Percentiles rank a stretch among this genome's conserved stretches.
Conservation (phyloP, 1,140 invertebrate species). For the Reticulitermes speratus region DNA sequence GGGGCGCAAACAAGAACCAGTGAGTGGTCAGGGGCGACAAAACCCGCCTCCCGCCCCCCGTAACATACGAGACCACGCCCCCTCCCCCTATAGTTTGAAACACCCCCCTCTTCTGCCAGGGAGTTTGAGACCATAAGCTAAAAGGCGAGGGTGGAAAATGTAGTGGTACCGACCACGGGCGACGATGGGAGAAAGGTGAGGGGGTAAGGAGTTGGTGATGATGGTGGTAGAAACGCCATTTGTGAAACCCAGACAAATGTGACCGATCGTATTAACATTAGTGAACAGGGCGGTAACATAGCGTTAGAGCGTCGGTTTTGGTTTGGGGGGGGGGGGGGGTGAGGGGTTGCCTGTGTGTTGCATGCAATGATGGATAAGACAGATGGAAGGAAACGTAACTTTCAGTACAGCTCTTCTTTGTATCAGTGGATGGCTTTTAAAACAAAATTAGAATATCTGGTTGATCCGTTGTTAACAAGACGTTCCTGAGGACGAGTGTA, state of each 20-base stretch:
- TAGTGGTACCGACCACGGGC: neutral
- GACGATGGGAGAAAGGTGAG: neutral
- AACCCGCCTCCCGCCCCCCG: constrained; percentile 7
- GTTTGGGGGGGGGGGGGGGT: too few species aligned
- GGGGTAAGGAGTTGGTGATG: neutral
- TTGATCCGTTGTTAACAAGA: neutral
- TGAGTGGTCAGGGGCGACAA: constrained; percentile 16
- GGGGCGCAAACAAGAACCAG: constrained; percentile 11
- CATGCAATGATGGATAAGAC: neutral
- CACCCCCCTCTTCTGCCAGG: neutral
- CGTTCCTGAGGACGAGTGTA: neutral
- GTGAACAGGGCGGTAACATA: neutral
- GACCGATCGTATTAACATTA: constrained; percentile 12
- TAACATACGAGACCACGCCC: constrained; percentile 16
- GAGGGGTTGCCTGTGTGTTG: neutral
- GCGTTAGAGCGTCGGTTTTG: neutral
- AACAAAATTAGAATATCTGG: neutral
- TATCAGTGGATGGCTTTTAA: neutral
- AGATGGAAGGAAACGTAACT: neutral
- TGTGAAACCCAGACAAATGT: constrained; percentile 15
- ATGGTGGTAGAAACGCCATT: constrained; percentile 14
- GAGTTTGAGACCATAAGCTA: constrained; percentile 15
- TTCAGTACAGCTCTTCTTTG: neutral
- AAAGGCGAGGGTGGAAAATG: constrained; percentile 8
- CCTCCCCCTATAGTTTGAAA: neutral